phyloP scores from a whole-genome alignment of 30 jellyfish, hydroid and myxozoan species.

The Aurelia coerulea region DNA sequence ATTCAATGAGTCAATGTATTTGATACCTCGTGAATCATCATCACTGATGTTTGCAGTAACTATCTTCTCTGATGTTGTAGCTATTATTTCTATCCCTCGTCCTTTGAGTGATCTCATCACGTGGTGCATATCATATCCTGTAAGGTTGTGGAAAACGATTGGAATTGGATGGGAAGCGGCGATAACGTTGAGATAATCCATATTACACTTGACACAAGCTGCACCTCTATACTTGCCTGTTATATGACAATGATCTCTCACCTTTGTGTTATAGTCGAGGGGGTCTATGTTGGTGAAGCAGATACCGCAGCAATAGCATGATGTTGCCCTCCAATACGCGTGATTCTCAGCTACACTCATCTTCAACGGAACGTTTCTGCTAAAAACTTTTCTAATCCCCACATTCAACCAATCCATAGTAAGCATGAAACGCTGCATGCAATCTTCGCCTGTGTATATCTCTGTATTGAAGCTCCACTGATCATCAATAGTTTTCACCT shows the following conservation, averaged over 20 bases:
- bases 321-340: neutral
- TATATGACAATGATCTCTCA: conserved; percentile 27
- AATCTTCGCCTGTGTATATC: neutral
- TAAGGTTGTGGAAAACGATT: conserved; percentile 34
- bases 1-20: conserved; percentile 14
- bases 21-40: neutral
- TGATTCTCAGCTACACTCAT: neutral
- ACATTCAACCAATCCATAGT: neutral
- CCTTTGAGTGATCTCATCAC: neutral
- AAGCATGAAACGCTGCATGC: neutral
- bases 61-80: neutral
- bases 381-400: neutral
- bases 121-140: conserved; percentile 22
- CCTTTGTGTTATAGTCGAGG: neutral
- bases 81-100: neutral
- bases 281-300: neutral
- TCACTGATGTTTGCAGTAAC: neutral
- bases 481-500: neutral
- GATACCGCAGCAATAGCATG: conserved; percentile 5
- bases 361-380: neutral
- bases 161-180: neutral
- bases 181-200: too few relatives aligned
- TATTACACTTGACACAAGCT: neutral
- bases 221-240: conserved; percentile 25
- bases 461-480: neutral